Evolutionary conservation across 1,140 invertebrate species (phyloP), one percentile per base, ranked within the genome.

Genomic region (Lepidostoma basale): DNA sequence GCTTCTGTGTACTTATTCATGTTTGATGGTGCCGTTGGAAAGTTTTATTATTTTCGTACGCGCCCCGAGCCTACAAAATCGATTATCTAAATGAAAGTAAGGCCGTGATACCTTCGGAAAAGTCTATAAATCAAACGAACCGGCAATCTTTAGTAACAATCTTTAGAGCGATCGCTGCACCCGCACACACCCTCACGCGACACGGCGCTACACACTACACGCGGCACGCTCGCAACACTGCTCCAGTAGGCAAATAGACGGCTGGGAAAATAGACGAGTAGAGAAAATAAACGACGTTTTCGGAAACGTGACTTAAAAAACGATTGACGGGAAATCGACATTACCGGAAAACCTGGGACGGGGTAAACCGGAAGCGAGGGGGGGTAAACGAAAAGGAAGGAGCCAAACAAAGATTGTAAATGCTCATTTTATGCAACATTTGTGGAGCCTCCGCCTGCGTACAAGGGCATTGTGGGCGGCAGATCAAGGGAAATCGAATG

Each of bases 291-390:
- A 59, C 54, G 54, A 39, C 22, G 33, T 33, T 59, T 23, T 20
- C 30, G 54, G 30, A 14, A 66, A 68, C 66, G 66, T 68, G 66
- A 68, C 66, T 68, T 68, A 62, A 68, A 68, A 68, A 68, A 68
- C 42, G 42, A 45, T 45, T 47, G 42, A 45, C 60, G 40, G 60
- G 60, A 63, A 63, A 63, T 63, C 60, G 60, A 59, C 54, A 59
- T 59, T 59, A 59, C 54, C 30, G 54, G 54, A 59, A 33, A 40
- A 59, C 30, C 36, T 39, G 54, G 40, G 54, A 40, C 23, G 33
- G 36, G 54, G 30, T 59, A 59, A 59, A 59, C 54, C n/a, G 36
- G 22, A 59, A 39, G 40, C 30, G 54, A 10, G 54, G 12, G 54
- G 22, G 54, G 54, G 33, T 10, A 22, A 23, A 22, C 30, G 33